Conservation (phyloP, 2,113 vertebrate genomes). For the Natator depressus region DNA sequence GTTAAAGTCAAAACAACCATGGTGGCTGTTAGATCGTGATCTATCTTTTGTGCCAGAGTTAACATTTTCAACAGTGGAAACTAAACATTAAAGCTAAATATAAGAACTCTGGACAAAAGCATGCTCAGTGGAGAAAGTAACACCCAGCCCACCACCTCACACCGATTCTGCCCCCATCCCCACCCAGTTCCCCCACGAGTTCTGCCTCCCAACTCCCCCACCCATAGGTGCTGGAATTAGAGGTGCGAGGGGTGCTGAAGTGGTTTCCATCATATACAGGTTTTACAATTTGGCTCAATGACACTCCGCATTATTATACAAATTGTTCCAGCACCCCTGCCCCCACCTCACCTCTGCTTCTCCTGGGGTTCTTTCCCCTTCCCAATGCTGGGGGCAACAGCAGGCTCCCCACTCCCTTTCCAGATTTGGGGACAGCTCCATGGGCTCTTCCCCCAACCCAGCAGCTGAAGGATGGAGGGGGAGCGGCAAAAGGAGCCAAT, state of each 20-base stretch:
- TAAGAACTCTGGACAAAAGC: neutral
- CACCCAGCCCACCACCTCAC: neutral
- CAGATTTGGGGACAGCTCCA: neutral
- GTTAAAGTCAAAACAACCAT: neutral
- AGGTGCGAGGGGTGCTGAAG: too few species aligned
- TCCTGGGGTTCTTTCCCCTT: neutral
- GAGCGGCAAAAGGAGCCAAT: neutral
- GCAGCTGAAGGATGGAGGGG: neutral
- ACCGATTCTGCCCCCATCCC: neutral
- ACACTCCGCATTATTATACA: too few species aligned
- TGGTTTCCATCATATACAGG: too few species aligned
- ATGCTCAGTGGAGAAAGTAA: neutral
- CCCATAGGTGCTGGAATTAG: too few species aligned
- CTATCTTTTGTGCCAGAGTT: neutral
- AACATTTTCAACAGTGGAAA: neutral
- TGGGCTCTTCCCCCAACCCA: neutral
- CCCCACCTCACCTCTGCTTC: neutral
- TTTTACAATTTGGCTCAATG: too few species aligned
- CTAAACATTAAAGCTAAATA: neutral
- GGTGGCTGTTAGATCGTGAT: neutral
- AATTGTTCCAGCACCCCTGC: too few species aligned
- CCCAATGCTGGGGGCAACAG: neutral
- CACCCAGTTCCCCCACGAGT: neutral
- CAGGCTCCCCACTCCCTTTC: neutral
- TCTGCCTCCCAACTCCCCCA: neutral